Base-by-base conservation (phyloP, 2,113 vertebrate genomes). In the Platysternon megacephalum region DNA sequence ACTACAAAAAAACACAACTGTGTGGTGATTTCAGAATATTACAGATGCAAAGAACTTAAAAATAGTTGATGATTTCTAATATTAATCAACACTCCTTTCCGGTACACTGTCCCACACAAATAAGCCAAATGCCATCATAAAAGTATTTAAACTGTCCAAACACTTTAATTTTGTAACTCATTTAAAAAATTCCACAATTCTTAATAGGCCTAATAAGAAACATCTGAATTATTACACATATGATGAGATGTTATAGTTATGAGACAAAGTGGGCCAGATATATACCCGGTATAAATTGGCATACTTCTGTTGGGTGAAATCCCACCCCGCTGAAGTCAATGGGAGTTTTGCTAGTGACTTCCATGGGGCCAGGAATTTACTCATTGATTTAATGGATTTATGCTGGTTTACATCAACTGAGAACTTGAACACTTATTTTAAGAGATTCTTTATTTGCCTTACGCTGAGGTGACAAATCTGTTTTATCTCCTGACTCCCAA, bases 1-100 rank as follows among this genome's bases (percentile, higher is more conserved):
- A 61, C 52, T 82, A 93, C 55, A 92, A 95, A 93, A 91, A 96
- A 87, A 0, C 44, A 78, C 84, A 94, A 51, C 68, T 19, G 16
- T 68, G 79, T 0, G 76, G 68, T n/a, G 87, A 92, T 68, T 81
- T 88, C 46, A 81, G 14, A n/a, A 68, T n/a, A 10, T 68, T 68
- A 68, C 35, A n/a, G 61, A n/a, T n/a, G 8, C 49, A 83, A 93
- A 93, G 91, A 85, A 42, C 92, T 87, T 93, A 55, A 84, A 28
- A 61, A 82, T 65, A 94, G 58, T 29, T 82, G 35, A 80, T 91
- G 72, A 89, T 58, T 94, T 80, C 72, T 61, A 94, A 49, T 93
- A 93, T 93, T 81, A 91, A 93, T 68, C 61, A 93, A 81, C 16
- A 90, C 58, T 55, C 89, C 88, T 87, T 32, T 52, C 17, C 28